These are phyloP conservation scores for Cheirogaleus medius DNA, from an alignment of 2,113 vertebrate genomes.

Conservation along the genomic window DNA sequence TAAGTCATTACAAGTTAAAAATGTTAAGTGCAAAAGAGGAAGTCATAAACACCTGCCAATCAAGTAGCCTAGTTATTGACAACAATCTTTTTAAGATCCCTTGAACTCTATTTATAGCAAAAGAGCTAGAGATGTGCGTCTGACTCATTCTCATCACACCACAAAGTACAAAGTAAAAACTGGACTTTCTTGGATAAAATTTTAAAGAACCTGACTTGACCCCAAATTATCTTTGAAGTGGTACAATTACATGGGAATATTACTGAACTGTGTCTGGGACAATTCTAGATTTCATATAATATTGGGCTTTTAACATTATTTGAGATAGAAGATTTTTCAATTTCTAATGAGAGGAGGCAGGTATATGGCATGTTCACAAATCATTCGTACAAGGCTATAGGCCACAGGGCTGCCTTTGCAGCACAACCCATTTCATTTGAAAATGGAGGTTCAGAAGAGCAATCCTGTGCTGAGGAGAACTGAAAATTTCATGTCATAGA, in stretches of 20 bases:
- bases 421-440: background rate
- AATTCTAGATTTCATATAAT: slow-evolving; percentile 12
- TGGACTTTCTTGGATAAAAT: background rate
- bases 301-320: background rate
- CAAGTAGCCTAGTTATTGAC: background rate
- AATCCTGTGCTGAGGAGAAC: background rate
- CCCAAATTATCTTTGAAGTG: slow-evolving; percentile 14
- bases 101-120: background rate
- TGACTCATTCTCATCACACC: background rate
- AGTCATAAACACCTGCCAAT: background rate
- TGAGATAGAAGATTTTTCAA: background rate
- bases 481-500: background rate
- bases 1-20: slow-evolving; percentile 19
- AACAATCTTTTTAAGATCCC: background rate
- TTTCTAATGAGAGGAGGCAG: background rate
- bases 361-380: background rate
- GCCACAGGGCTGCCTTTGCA: background rate
- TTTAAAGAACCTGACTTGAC: background rate
- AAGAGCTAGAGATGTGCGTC: background rate
- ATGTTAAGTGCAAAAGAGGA: background rate
- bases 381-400: background rate
- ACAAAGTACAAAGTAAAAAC: background rate
- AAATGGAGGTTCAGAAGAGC: background rate
- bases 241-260: background rate
- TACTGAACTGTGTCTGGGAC: background rate